Conservation (phyloP, 1,140 invertebrate species). For the Parapsyche elsis region DNA sequence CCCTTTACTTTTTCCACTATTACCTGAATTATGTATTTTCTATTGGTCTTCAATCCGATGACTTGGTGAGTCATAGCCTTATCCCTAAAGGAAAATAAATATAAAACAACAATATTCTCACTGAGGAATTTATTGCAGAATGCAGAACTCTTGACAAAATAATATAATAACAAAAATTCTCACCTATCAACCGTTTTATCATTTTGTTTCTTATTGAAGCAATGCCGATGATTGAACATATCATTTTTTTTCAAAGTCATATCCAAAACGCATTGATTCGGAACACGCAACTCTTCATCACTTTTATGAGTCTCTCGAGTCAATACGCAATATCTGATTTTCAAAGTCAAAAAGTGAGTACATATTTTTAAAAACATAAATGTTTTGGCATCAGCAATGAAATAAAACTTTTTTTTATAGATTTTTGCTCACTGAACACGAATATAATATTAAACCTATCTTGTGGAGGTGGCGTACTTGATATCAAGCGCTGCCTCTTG, state of each 20-base stretch:
- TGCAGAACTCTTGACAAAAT: not conserved
- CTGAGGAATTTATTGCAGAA: no score
- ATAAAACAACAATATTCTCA: not conserved
- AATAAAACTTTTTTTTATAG: no score
- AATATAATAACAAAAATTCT: conserved; percentile 11
- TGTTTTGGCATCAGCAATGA: no score
- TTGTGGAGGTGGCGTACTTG: no score
- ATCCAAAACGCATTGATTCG: conserved; percentile 66
- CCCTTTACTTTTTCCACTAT: conserved; percentile 63
- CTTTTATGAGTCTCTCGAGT: conserved; percentile 57
- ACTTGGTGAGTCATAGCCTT: conserved; percentile 61
- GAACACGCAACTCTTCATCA: conserved; percentile 56
- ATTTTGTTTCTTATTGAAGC: conserved; percentile 58
- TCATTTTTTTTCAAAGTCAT: conserved; percentile 59
- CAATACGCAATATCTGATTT: conserved; percentile 60
- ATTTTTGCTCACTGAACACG: no score
- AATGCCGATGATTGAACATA: conserved; percentile 60
- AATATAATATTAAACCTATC: no score
- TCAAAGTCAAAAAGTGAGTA: not conserved
- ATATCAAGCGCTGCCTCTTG: no score
- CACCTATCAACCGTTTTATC: conserved; percentile 57
- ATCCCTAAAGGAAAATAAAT: not conserved
- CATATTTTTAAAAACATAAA: no score
- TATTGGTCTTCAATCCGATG: conserved; percentile 59
- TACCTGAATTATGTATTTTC: conserved; percentile 64